A percentile compares a stretch with the other conserved stretches of the same genome.
Evolutionary conservation across 2,888 invertebrate species (phyloP).

Genomic region (Rotaria magnacalcarata): DNA sequence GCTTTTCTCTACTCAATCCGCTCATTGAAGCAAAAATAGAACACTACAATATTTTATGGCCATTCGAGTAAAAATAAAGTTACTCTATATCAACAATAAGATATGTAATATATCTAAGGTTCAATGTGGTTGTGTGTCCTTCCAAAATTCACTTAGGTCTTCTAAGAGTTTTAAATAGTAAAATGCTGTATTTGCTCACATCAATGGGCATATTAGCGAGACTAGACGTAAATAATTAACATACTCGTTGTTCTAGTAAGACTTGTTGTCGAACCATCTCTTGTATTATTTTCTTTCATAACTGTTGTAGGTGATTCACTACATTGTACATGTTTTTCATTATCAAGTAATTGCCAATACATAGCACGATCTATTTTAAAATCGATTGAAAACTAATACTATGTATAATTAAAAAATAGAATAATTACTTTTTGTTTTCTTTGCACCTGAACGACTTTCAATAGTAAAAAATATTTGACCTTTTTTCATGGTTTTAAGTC

Average conservation of each 20-base stretch:
- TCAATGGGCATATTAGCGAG: too few relatives aligned
- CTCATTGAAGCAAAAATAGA: too few relatives aligned
- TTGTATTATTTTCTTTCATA: not conserved
- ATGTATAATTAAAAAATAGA: not conserved
- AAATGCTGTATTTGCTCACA: too few relatives aligned
- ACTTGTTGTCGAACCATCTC: not conserved
- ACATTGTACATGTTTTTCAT: conserved; percentile 33
- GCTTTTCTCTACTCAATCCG: too few relatives aligned
- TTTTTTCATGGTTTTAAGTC: conserved; percentile 34
- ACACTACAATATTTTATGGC: too few relatives aligned
- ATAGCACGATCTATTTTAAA: not conserved
- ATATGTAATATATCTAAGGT: too few relatives aligned
- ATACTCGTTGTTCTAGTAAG: conserved; percentile 29
- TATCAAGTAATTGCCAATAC: conserved; percentile 25
- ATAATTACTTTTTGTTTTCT: not conserved
- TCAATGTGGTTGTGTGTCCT: too few relatives aligned
- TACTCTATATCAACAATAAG: too few relatives aligned
- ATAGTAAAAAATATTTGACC: conserved; percentile 20
- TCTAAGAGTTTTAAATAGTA: too few relatives aligned
- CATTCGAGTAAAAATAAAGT: too few relatives aligned
- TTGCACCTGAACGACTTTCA: conserved; percentile 18
- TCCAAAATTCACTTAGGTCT: too few relatives aligned
- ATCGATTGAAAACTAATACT: not conserved
- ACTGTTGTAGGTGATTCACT: not conserved
- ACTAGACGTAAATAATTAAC: not conserved